Evolutionary conservation across 64 coral and sea anemone species (phyloP).

Genomic region (Actinia equina): DNA sequence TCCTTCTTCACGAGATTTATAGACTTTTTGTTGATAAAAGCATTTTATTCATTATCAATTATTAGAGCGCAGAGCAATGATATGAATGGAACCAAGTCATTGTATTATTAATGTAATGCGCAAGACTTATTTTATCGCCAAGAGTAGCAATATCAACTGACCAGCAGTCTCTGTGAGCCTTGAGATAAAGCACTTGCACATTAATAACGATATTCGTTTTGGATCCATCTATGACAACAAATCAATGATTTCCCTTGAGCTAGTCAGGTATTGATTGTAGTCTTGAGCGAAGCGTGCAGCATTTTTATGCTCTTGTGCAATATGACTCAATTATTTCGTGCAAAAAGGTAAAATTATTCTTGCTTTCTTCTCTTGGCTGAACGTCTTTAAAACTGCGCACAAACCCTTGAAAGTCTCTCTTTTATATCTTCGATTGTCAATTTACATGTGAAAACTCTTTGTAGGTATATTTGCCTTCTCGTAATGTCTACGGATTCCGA

Average conservation of each 20-base stretch:
- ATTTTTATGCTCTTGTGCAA: background rate
- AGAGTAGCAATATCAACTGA: background rate
- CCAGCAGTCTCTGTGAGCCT: constrained; percentile 22
- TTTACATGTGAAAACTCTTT: too few relatives aligned
- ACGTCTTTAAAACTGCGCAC: background rate
- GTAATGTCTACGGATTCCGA: too few relatives aligned
- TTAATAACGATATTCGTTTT: background rate
- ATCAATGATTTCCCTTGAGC: background rate
- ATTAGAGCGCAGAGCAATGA: background rate
- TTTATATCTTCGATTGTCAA: background rate
- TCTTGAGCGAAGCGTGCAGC: background rate
- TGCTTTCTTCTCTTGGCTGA: too few relatives aligned
- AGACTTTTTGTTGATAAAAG: background rate
- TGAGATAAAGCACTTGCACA: background rate
- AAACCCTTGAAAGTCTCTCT: background rate
- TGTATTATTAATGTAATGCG: too few relatives aligned
- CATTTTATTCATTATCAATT: background rate
- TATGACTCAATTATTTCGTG: background rate
- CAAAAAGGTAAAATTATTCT: background rate
- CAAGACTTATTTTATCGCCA: background rate
- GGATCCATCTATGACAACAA: background rate
- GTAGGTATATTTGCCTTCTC: background rate
- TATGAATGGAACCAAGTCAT: too few relatives aligned
- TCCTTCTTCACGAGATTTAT: background rate
- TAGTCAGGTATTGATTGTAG: background rate